These are phyloP conservation scores for Sitta europaea DNA, from an alignment of 2,113 vertebrate species.

Conservation along the genomic window DNA sequence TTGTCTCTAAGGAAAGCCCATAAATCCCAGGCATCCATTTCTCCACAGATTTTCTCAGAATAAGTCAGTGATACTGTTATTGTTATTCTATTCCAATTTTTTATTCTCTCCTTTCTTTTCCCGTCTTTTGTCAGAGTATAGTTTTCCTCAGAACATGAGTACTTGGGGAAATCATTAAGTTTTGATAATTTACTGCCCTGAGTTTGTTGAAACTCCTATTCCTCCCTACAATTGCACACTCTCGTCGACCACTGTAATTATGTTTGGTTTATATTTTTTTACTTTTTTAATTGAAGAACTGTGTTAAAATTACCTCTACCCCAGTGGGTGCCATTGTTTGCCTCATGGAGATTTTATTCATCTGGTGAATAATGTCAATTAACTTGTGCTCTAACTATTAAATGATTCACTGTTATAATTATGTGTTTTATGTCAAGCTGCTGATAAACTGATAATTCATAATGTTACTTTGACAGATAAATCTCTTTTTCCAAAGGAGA, in stretches of 20 bases:
- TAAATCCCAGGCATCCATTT: not conserved
- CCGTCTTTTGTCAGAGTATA: not conserved
- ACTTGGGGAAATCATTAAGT: not conserved
- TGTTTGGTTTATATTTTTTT: constrained; percentile 2
- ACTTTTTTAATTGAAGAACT: constrained; percentile 33
- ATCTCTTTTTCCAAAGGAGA: not conserved
- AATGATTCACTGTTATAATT: constrained; percentile 45
- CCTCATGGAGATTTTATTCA: constrained; percentile 13
- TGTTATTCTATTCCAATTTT: not conserved
- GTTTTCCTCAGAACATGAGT: not conserved
- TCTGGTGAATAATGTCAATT: constrained; percentile 19
- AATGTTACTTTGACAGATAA: not conserved
- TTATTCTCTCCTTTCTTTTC: not conserved
- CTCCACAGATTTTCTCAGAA: not conserved
- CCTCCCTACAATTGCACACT: not conserved
- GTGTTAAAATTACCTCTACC: constrained; percentile 20
- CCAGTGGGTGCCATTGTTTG: not conserved
- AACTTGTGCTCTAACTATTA: constrained; percentile 26
- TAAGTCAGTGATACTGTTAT: not conserved
- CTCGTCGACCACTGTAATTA: not conserved
- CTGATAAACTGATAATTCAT: constrained; percentile 38
- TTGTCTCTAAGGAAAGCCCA: not conserved
- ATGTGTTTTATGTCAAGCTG: not conserved
- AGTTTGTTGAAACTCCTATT: not conserved
- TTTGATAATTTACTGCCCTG: not conserved